Evolutionary conservation across 2,113 vertebrate species (phyloP), one percentile per base, ranked within the genome.

Genomic region (Morone chrysops): DNA sequence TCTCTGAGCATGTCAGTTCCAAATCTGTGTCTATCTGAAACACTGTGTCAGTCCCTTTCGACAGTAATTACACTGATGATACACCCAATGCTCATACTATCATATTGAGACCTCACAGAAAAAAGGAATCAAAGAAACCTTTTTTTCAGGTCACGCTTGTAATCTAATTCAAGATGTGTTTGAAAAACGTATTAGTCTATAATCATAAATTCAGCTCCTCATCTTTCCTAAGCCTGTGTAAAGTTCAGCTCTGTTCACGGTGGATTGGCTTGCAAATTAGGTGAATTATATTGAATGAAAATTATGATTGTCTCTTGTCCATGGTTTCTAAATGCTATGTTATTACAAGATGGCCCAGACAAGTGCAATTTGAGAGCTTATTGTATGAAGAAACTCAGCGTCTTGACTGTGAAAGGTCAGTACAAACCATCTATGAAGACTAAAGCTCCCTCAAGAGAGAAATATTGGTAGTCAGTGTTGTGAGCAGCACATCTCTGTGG

Each of bases 131-230:
- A 74, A 60, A 79, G 63, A 83, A 81, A 59, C 53, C 31, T 40
- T 61, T 13, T 56, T 51, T 75, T 14, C 53, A 61, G 79, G 78
- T 75, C 68, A 82, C 57, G 85, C 91, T 63, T 87, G 75, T 89
- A 82, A 92, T 92, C 75, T n/a, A 86, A 92, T 89, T 89, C 53
- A 77, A 74, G 86, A 84, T 43, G 78, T 80, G 72, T 70, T 69
- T 80, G 78, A 83, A 86, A 90, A 88, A 83, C 50, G 1, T 59
- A 85, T 82, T 84, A 84, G 81, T 77, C 69, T 70, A 51, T 86
- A 82, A 92, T 90, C 75, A 90, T 56, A 89, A 79, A 83, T 75
- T 69, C 72, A 61, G 67, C 83, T 81, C 54, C 83, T 85, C 75
- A 36, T 87, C 71, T 70, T 75, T 51, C 31, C 60, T 41, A 25